Percentiles rank a stretch among this genome's conserved stretches.
Conservation (phyloP, 2,113 vertebrate genomes). For the Silurus glanis region DNA sequence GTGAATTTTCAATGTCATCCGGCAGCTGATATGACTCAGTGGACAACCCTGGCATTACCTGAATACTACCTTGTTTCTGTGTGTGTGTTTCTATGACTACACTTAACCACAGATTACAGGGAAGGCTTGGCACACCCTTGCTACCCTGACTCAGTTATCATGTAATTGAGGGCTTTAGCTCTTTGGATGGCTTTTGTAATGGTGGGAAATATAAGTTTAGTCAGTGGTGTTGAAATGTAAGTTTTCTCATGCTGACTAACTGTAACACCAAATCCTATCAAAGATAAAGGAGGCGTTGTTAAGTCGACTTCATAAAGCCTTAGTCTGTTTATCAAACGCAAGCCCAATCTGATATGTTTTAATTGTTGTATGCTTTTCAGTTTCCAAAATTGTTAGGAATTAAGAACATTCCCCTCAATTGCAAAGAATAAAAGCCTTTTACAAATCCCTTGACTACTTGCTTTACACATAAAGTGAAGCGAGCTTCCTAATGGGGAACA, state of each 20-base stretch:
- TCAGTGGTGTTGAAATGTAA: constrained; percentile 23
- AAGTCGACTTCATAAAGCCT: background rate
- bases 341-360: background rate
- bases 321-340: background rate
- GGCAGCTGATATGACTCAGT: constrained; percentile 52
- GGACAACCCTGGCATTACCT: constrained; percentile 47
- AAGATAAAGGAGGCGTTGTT: constrained; percentile 22
- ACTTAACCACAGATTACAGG: constrained; percentile 74
- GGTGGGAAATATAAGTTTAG: constrained; percentile 50
- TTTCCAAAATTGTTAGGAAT: background rate
- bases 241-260: constrained; percentile 30
- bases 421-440: background rate
- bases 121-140: constrained; percentile 66
- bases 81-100: constrained; percentile 63
- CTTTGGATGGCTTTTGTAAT: constrained; percentile 49
- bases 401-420: background rate
- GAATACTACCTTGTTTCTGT: constrained; percentile 64
- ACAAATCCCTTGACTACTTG: background rate
- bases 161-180: constrained; percentile 66
- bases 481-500: background rate
- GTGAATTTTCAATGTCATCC: constrained; percentile 45
- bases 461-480: background rate
- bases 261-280: constrained; percentile 31
- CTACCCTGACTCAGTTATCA: constrained; percentile 67
- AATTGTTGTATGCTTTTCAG: background rate